Evolutionary conservation across 1,140 invertebrate species (phyloP), one percentile per base, ranked within the genome.

Genomic region (Cydia pomonella): DNA sequence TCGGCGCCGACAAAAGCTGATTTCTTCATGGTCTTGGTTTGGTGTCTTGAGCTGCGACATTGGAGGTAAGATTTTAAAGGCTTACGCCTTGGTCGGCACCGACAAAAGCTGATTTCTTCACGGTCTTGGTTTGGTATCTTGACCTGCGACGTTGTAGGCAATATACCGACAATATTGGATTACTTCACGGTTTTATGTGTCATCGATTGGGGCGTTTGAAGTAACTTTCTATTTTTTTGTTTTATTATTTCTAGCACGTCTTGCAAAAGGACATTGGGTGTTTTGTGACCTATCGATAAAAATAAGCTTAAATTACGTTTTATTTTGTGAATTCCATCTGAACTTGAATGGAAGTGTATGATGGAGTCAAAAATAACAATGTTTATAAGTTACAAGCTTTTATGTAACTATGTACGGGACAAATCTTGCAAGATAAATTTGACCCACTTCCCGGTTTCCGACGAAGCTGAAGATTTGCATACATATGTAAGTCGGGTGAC

Each of bases 101-200:
- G 47, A n/a, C 47, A 50, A 50, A 44, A 16, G 10, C 2, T 13
- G 12, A 13, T 44, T 3, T 1, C n/a, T 16, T 50, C 12, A 7
- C 1, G n/a, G 47, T 4, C 10, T n/a, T 50, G 47, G 13, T 50
- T n/a, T 50, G 6, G 16, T 50, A 7, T 47, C 10, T n/a, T n/a
- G n/a, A n/a, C 96, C 16, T 97, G 96, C 96, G 96, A 96, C 75
- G 96, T 96, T 18, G 96, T 95, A 59, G 96, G 94, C 93, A 71
- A 83, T n/a, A n/a, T n/a, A n/a, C n/a, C n/a, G n/a, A n/a, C 94
- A 98, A 97, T 99, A 99, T 7, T 99, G 98, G 1, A 99, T 99
- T 98, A 99, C 12, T 99, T 72, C 99, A 99, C 89, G 99, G 98
- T 1, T 91, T 97, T n/a, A 96, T 96, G 23, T 44, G 95, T 97